These are phyloP conservation scores for Napeogenes inachia DNA, from an alignment of 2,888 invertebrate genomes.

Conservation along the genomic window DNA sequence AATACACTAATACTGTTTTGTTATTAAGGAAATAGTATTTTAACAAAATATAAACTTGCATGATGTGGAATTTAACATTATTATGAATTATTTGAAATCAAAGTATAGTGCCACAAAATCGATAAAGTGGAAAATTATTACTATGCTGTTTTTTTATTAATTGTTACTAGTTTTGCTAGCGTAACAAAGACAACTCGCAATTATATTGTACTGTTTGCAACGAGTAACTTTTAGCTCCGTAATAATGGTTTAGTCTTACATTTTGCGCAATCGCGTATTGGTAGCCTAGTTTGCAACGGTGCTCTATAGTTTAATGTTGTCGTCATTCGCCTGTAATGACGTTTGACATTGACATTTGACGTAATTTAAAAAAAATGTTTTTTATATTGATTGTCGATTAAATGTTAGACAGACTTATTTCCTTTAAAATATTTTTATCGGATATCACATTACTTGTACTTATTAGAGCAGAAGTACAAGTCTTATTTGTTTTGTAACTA, in stretches of 20 bases:
- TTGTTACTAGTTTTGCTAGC: too few species aligned
- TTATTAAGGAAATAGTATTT: constrained; percentile 6
- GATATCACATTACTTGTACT: neutral
- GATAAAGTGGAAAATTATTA: too few species aligned
- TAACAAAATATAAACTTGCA: constrained; percentile 11
- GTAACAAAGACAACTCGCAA: too few species aligned
- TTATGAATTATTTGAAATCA: neutral
- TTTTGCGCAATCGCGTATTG: neutral
- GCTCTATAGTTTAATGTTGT: constrained; percentile 3
- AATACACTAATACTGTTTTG: constrained; percentile 22
- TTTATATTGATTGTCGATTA: too few species aligned
- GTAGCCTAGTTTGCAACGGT: constrained; percentile 1
- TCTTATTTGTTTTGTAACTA: constrained; percentile 7
- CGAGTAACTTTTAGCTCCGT: too few species aligned
- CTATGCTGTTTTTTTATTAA: too few species aligned
- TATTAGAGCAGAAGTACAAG: neutral
- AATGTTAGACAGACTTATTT: too few species aligned
- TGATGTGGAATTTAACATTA: constrained; percentile 7
- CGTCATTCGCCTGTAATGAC: constrained; percentile 1
- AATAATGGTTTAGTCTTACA: neutral
- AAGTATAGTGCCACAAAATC: neutral
- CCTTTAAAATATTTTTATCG: too few species aligned
- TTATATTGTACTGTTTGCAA: too few species aligned
- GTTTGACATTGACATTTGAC: constrained; percentile 25
- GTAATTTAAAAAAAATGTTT: constrained; percentile 4